phyloP scores from a whole-genome alignment of 2,797 vertebrate genomes.

The Crypturellus tataupa region DNA sequence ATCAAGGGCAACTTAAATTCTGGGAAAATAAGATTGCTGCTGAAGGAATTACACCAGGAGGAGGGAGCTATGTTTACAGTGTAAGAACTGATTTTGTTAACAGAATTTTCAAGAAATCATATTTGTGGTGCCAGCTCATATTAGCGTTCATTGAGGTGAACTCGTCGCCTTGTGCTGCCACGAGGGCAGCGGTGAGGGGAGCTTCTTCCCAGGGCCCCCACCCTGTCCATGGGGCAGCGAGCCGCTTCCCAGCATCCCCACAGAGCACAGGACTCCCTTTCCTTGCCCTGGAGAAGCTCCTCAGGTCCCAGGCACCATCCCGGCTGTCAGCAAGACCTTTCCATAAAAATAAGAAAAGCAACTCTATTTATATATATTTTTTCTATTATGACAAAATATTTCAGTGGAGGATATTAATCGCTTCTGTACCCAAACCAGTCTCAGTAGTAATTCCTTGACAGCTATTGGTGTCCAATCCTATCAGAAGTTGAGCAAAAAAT shows the following conservation, averaged over 20 bases:
- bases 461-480: background rate
- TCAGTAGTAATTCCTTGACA: background rate
- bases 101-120: background rate
- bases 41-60: background rate
- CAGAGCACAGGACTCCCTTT: rapidly evolving
- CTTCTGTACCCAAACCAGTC: background rate
- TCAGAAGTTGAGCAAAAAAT: background rate
- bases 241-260: background rate
- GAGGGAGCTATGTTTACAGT: background rate
- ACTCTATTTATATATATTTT: background rate
- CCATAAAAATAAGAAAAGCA: background rate
- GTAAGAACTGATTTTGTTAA: background rate
- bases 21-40: rapidly evolving
- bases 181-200: too few relatives aligned
- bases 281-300: background rate
- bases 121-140: background rate
- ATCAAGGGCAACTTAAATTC: background rate
- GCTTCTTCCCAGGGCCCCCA: background rate
- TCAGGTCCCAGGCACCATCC: rapidly evolving
- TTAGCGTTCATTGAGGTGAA: background rate
- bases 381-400: background rate
- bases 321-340: background rate
- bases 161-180: background rate
- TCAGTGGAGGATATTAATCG: background rate
- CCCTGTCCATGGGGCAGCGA: background rate